These are phyloP conservation scores for Crypturellus undulatus DNA, from an alignment of 2,113 vertebrate genomes.

Conservation along the genomic window DNA sequence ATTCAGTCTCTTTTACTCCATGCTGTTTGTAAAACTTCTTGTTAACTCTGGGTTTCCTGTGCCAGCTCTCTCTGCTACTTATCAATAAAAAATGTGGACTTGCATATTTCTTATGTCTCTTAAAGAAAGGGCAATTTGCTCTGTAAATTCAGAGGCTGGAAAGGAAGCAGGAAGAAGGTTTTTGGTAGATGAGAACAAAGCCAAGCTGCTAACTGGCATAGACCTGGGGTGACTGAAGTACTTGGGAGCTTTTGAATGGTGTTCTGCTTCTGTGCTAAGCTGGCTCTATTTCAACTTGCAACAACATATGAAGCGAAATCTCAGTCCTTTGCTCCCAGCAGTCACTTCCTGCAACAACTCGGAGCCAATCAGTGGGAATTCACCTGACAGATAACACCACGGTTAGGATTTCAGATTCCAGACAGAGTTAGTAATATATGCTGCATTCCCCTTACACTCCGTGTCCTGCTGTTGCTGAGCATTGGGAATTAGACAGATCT, in stretches of 20 bases:
- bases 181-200: background rate
- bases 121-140: background rate
- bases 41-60: background rate
- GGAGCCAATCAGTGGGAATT: background rate
- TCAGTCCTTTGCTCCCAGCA: background rate
- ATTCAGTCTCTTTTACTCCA: background rate
- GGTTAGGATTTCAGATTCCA: background rate
- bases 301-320: background rate
- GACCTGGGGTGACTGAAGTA: background rate
- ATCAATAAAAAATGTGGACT: background rate
- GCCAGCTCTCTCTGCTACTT: background rate
- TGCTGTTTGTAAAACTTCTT: background rate
- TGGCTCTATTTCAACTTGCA: background rate
- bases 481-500: background rate
- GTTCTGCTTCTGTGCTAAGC: background rate
- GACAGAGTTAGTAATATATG: background rate
- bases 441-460: background rate
- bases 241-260: background rate
- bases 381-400: background rate
- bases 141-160: background rate
- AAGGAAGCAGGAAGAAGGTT: background rate
- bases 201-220: background rate
- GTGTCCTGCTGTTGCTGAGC: fast-evolving
- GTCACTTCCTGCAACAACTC: background rate
- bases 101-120: background rate